These are phyloP conservation scores for Nibea albiflora DNA, from an alignment of 2,113 vertebrate genomes.

Conservation along the genomic window DNA sequence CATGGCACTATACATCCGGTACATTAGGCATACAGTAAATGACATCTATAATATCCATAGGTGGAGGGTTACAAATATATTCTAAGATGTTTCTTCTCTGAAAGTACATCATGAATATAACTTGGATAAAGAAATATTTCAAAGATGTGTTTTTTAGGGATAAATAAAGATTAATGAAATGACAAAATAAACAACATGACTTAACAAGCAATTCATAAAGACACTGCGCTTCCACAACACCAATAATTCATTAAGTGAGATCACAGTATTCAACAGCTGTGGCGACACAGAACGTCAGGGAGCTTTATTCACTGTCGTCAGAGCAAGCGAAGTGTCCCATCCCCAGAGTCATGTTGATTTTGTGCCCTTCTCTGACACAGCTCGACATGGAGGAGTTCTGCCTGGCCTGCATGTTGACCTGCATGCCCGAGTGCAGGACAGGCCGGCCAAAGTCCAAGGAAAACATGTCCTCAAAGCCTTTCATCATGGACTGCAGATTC, in stretches of 20 bases:
- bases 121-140: conserved; percentile 12
- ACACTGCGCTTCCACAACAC: conserved; percentile 37
- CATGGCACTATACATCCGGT: conserved; percentile 81
- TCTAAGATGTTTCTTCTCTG: conserved; percentile 45
- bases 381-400: conserved; percentile 94
- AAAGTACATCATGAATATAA: conserved; percentile 24
- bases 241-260: conserved; percentile 28
- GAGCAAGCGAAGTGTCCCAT: conserved; percentile 89
- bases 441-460: conserved; percentile 90
- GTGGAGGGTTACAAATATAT: conserved; percentile 63
- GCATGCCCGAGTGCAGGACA: conserved; percentile 91
- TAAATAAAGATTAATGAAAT: conserved; percentile 36
- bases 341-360: conserved; percentile 91
- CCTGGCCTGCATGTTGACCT: conserved; percentile 95
- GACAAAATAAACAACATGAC: background rate
- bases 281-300: background rate
- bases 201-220: conserved; percentile 18
- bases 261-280: conserved; percentile 40
- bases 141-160: background rate
- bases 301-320: conserved; percentile 84
- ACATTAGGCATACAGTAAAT: conserved; percentile 79
- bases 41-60: conserved; percentile 80
- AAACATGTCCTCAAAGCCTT: conserved; percentile 93
- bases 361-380: conserved; percentile 92
- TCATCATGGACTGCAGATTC: conserved; percentile 92